A percentile compares a stretch with the other conserved stretches of the same genome.
Evolutionary conservation across 1,140 invertebrate species (phyloP).

Genomic region (Nylanderia fulva): DNA sequence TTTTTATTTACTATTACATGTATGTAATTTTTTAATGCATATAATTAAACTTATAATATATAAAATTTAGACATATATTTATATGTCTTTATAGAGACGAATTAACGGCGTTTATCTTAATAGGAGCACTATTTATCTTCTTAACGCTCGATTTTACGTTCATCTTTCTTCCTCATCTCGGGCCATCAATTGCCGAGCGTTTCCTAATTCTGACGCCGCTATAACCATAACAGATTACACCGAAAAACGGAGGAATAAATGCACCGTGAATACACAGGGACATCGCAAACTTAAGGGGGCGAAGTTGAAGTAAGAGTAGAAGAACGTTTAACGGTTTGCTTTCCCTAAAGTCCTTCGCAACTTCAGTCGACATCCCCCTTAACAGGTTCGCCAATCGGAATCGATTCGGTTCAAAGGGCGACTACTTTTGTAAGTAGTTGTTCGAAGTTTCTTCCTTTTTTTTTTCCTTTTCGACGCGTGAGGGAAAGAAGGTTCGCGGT

Average conservation of each 20-base stretch:
- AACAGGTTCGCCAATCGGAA: constrained; percentile 4
- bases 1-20: no score
- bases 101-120: background rate
- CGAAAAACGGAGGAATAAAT: constrained; percentile 15
- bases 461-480: background rate
- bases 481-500: background rate
- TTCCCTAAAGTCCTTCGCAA: constrained; percentile 31
- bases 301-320: constrained; percentile 40
- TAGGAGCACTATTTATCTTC: background rate
- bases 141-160: constrained; percentile 15
- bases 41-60: no score
- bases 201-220: constrained; percentile 8
- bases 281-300: constrained; percentile 27
- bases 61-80: no score
- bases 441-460: background rate
- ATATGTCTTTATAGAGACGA: no score
- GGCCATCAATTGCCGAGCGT: constrained; percentile 12
- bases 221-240: constrained; percentile 31
- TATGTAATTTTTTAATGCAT: no score
- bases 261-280: constrained; percentile 37
- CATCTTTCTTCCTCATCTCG: background rate
- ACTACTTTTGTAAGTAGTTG: constrained; percentile 27
- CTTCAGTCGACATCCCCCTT: background rate
- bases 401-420: constrained; percentile 48
- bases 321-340: constrained; percentile 50